A percentile compares a stretch with the other conserved stretches of the same genome.
Conservation (phyloP, 2,797 vertebrate genomes). For the Melanogrammus aeglefinus region DNA sequence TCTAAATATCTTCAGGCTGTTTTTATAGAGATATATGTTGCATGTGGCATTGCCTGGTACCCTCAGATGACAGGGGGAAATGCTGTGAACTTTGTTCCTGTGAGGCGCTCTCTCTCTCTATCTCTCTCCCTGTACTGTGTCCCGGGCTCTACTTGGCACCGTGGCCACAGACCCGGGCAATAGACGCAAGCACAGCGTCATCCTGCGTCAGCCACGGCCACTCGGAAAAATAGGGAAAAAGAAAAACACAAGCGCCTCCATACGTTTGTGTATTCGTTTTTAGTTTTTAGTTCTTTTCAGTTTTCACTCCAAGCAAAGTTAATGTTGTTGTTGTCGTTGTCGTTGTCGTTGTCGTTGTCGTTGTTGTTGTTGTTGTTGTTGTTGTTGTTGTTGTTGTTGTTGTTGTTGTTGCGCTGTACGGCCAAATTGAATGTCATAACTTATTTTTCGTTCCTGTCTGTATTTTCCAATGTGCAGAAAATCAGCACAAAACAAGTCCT, state of each 20-base stretch:
- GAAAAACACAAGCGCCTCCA: background rate
- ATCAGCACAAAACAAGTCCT: background rate
- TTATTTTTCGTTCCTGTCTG: background rate
- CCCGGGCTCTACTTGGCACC: conserved; percentile 24
- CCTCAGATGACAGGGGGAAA: conserved; percentile 48
- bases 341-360: background rate
- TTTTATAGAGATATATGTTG: conserved; percentile 32
- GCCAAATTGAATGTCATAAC: background rate
- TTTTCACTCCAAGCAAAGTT: conserved; percentile 40
- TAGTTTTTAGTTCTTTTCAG: conserved; percentile 30
- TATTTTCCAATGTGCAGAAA: background rate
- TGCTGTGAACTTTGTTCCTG: conserved; percentile 67
- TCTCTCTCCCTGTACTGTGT: conserved; percentile 50
- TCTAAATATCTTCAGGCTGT: background rate
- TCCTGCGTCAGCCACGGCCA: background rate
- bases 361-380: background rate
- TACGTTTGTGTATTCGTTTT: background rate
- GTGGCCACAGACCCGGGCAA: conserved; percentile 39
- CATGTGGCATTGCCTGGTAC: conserved; percentile 38
- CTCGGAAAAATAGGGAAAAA: background rate
- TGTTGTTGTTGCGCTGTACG: background rate
- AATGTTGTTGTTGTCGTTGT: conserved; percentile 28
- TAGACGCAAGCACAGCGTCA: conserved; percentile 33
- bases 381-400: conserved; percentile 14
- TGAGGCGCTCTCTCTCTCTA: conserved; percentile 37